A percentile compares a stretch with the other conserved stretches of the same genome.
phyloP scores from a whole-genome alignment of 2,888 invertebrate genomes.

The Lordiphosa fenestrarum region DNA sequence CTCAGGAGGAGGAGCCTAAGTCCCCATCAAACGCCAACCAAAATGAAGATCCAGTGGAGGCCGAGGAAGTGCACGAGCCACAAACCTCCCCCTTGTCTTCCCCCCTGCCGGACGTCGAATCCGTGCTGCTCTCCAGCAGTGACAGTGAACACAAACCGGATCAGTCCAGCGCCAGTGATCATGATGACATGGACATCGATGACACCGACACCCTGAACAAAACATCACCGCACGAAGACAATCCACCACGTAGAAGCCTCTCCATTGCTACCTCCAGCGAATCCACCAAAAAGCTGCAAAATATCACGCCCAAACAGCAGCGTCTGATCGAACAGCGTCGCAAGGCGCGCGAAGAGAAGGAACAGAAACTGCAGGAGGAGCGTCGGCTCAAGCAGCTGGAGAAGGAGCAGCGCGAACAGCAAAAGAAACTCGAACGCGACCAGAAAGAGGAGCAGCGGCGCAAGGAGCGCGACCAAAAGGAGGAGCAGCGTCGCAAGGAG shows the following conservation, averaged over 20 bases:
- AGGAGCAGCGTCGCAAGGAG: conserved; percentile 79
- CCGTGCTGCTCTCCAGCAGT: conserved; percentile 34
- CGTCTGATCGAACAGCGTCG: conserved; percentile 67
- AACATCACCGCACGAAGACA: conserved; percentile 5
- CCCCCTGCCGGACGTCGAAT: conserved; percentile 3
- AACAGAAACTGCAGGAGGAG: conserved; percentile 81
- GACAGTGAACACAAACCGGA: conserved; percentile 18
- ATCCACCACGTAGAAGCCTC: conserved; percentile 2
- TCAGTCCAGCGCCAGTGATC: conserved; percentile 24
- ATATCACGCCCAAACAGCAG: conserved; percentile 74
- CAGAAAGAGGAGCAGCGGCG: conserved; percentile 81
- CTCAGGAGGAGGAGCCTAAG: too few relatives aligned
- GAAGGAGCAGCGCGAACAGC: conserved; percentile 72
- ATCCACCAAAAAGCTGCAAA: conserved; percentile 21
- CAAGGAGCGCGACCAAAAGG: conserved; percentile 81
- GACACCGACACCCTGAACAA: conserved; percentile 30
- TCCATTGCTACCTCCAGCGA: neutral
- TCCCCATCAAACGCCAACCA: too few relatives aligned
- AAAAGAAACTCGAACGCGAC: conserved; percentile 78
- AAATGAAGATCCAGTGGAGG: too few relatives aligned
- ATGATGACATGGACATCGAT: conserved; percentile 33
- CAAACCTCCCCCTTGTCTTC: too few relatives aligned
- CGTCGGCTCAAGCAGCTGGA: conserved; percentile 79
- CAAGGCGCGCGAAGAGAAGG: conserved; percentile 77
- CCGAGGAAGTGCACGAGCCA: too few relatives aligned